Percentiles rank a stretch among this genome's conserved stretches.
Evolutionary conservation across 1,140 invertebrate genomes (phyloP).

Genomic region (Lucilia cuprina): DNA sequence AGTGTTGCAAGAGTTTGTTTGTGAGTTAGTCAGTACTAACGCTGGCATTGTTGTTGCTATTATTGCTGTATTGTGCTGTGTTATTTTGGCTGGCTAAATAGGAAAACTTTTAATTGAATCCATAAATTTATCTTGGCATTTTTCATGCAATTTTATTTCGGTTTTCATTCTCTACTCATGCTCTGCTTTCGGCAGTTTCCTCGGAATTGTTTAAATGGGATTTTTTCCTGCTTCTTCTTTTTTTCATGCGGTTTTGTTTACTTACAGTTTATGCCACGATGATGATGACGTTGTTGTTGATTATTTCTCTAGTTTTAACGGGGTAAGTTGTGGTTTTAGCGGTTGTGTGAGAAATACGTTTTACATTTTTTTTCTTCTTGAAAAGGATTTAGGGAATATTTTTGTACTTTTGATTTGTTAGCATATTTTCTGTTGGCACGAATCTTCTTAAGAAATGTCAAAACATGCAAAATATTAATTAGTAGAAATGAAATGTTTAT

Average conservation of each 20-base stretch:
- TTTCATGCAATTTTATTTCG: conserved; percentile 1
- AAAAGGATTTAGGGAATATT: background rate
- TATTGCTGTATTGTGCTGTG: background rate
- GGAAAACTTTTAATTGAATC: conserved; percentile 36
- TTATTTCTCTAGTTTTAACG: background rate
- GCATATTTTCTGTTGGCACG: background rate
- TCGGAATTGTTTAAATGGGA: background rate
- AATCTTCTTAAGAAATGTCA: background rate
- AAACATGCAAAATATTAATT: conserved; percentile 8
- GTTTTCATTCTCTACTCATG: background rate
- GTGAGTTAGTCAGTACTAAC: no score
- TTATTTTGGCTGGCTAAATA: background rate
- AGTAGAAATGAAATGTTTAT: background rate
- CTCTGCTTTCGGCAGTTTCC: background rate
- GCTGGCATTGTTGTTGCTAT: background rate
- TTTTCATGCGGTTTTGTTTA: background rate
- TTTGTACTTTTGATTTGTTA: background rate
- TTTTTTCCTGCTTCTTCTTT: background rate
- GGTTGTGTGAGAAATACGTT: background rate
- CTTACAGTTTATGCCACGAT: background rate
- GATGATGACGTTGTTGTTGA: background rate
- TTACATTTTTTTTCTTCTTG: background rate
- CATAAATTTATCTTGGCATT: conserved; percentile 35
- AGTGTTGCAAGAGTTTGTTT: background rate
- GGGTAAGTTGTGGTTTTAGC: background rate